phyloP scores from a whole-genome alignment of 2,113 vertebrate species.

The Actenoides hombroni region DNA sequence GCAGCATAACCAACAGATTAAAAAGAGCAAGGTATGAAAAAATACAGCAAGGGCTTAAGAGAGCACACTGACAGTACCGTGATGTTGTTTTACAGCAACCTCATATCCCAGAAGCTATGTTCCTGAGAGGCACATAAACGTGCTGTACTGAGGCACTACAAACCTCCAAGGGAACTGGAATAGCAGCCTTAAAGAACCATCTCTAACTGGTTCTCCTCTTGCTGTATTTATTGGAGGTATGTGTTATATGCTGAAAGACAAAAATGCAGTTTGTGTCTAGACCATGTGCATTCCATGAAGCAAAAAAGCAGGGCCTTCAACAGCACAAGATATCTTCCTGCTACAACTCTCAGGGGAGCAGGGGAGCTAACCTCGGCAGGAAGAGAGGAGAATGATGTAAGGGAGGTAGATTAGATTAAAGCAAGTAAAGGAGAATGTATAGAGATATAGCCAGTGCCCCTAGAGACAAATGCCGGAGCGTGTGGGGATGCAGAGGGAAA shows the following conservation, averaged over 20 bases:
- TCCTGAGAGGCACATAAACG: neutral
- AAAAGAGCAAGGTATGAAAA: neutral
- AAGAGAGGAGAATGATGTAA: slow-evolving; percentile 42
- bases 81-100: neutral
- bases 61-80: neutral
- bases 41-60: neutral
- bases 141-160: neutral
- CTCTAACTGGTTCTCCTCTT: neutral
- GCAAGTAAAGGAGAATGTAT: neutral
- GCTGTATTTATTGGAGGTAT: neutral
- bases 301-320: neutral
- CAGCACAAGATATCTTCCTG: neutral
- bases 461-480: neutral
- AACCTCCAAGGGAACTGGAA: neutral
- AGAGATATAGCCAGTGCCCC: neutral
- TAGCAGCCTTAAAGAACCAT: neutral
- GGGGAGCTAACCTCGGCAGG: neutral
- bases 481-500: neutral
- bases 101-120: neutral
- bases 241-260: neutral
- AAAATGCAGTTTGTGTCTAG: neutral
- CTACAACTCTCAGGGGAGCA: neutral
- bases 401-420: slow-evolving; percentile 53
- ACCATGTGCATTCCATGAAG: neutral
- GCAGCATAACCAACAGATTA: neutral